Conservation (phyloP, 2,797 vertebrate genomes). For the Lutjanus campechanus region DNA sequence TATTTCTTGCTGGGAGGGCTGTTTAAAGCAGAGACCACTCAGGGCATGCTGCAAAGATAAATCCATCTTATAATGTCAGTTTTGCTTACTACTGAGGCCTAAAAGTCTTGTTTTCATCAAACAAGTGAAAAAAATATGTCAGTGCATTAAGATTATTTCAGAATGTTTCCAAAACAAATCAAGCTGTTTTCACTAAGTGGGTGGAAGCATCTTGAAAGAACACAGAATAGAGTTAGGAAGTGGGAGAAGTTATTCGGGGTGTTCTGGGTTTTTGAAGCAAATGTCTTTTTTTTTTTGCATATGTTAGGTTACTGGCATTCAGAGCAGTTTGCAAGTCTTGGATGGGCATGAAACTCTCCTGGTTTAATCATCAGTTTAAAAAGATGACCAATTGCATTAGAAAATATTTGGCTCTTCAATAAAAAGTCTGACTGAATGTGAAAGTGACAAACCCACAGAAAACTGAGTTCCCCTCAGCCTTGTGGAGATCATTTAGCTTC, state of each 20-base stretch:
- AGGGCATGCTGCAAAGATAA: constrained; percentile 16
- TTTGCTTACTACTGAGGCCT: background rate
- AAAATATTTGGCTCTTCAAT: background rate
- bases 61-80: background rate
- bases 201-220: background rate
- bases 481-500: background rate
- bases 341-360: background rate
- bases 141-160: constrained; percentile 4
- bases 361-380: constrained; percentile 2
- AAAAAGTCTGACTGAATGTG: background rate
- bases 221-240: background rate
- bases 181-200: background rate
- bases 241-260: background rate
- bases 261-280: background rate
- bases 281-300: background rate
- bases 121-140: background rate
- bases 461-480: too few relatives aligned
- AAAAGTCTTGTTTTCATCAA: constrained; percentile 14
- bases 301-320: background rate
- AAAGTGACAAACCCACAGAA: background rate
- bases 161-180: constrained; percentile 20
- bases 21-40: constrained; percentile 22
- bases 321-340: background rate
- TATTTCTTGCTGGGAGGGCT: constrained; percentile 15
- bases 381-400: background rate